phyloP scores from a whole-genome alignment of 64 coral and sea anemone species.

The Montipora capricornis region DNA sequence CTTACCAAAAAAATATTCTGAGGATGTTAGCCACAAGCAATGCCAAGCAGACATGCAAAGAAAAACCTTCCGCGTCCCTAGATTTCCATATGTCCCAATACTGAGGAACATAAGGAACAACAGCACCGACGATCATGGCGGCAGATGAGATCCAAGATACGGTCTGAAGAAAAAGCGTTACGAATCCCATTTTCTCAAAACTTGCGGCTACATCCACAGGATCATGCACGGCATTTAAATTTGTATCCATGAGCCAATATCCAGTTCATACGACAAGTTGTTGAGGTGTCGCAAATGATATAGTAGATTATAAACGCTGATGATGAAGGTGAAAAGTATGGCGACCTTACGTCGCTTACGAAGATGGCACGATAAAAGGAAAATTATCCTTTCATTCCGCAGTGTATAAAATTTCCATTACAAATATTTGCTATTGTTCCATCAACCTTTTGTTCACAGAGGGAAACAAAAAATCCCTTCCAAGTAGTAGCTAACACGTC shows the following conservation, averaged over 20 bases:
- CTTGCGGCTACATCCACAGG: background rate
- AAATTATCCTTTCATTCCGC: background rate
- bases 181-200: slow-evolving; percentile 31
- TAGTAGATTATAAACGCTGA: no score
- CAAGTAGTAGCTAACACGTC: background rate
- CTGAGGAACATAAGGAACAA: slow-evolving; percentile 97
- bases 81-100: slow-evolving; percentile 93
- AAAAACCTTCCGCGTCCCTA: slow-evolving; percentile 89
- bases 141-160: slow-evolving; percentile 91
- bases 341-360: no score
- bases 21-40: slow-evolving; percentile 94
- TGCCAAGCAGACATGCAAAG: slow-evolving; percentile 95
- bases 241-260: slow-evolving; percentile 9
- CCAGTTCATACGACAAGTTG: background rate
- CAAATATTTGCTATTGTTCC: background rate
- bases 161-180: slow-evolving; percentile 29
- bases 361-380: no score
- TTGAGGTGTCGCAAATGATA: no score
- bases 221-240: slow-evolving; percentile 25
- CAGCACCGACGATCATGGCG: slow-evolving; percentile 96
- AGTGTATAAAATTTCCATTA: background rate
- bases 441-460: background rate
- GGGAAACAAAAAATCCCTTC: background rate
- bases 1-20: slow-evolving; percentile 99
- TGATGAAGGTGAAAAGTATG: no score